phyloP scores from a whole-genome alignment of 2,113 vertebrate species.

The Microtus richardsoni region DNA sequence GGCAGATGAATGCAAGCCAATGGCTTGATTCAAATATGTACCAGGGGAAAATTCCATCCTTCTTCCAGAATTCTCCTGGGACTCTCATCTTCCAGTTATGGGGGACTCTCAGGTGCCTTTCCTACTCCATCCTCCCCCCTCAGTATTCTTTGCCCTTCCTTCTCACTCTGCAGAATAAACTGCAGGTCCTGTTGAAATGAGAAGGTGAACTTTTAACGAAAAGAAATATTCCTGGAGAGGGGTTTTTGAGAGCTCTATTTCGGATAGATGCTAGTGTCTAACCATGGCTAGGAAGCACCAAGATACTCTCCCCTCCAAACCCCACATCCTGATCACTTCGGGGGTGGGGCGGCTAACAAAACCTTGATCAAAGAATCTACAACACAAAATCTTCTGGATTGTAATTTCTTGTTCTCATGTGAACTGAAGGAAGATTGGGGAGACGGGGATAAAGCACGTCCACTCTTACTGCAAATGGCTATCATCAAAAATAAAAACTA shows the following conservation, averaged over 20 bases:
- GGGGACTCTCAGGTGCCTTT: not conserved
- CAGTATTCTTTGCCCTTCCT: not conserved
- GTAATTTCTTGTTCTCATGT: not conserved
- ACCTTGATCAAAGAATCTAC: not conserved
- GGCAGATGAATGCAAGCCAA: not conserved
- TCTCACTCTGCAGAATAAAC: not conserved
- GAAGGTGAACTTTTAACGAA: not conserved
- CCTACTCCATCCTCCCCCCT: not conserved
- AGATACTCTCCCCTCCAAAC: not conserved
- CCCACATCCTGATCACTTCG: not conserved
- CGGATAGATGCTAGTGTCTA: not conserved
- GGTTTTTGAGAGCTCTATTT: not conserved
- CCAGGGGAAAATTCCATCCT: not conserved
- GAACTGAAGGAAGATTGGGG: not conserved
- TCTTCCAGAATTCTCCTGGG: not conserved
- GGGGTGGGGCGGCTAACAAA: not conserved
- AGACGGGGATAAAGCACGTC: no score
- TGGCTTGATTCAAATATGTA: not conserved
- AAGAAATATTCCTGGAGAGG: not conserved
- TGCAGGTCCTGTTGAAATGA: not conserved
- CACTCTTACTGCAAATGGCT: not conserved
- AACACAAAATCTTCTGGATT: not conserved
- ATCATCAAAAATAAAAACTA: slow-evolving; percentile 1
- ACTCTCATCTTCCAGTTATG: not conserved
- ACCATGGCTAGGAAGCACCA: not conserved